Conservation (phyloP, 2,888 invertebrate genomes). For the Griposia aprilina region DNA sequence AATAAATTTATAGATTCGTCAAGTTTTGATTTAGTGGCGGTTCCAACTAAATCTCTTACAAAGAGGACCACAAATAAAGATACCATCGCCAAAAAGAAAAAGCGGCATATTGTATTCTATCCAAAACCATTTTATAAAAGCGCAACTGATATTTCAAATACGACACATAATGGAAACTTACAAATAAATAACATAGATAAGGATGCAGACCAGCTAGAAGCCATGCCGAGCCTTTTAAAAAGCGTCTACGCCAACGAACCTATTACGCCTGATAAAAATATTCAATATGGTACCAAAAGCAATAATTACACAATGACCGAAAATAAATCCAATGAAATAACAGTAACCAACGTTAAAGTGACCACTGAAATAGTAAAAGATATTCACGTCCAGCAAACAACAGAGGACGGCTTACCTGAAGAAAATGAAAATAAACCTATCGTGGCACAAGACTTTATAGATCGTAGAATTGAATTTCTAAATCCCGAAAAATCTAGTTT, state of each 20-base stretch:
- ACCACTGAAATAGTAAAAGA: conserved; percentile 6
- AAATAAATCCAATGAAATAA: conserved; percentile 27
- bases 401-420: conserved; percentile 37
- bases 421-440: conserved; percentile 59
- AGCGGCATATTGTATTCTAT: conserved; percentile 67
- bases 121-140: conserved; percentile 70
- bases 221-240: conserved; percentile 74
- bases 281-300: conserved; percentile 40
- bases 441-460: conserved; percentile 63
- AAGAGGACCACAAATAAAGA: conserved; percentile 72
- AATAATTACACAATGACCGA: conserved; percentile 74
- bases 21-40: conserved; percentile 74
- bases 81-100: conserved; percentile 56
- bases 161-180: conserved; percentile 41
- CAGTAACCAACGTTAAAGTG: conserved; percentile 28
- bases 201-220: conserved; percentile 54
- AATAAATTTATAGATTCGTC: conserved; percentile 69
- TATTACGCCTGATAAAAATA: conserved; percentile 64
- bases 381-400: conserved; percentile 1
- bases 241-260: conserved; percentile 73
- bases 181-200: conserved; percentile 28
- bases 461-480: conserved; percentile 55
- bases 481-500: conserved; percentile 27
- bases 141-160: conserved; percentile 61
- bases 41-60: conserved; percentile 78